Base-by-base conservation (phyloP, 1,140 invertebrate genomes). In the Drosophila arawakana region DNA sequence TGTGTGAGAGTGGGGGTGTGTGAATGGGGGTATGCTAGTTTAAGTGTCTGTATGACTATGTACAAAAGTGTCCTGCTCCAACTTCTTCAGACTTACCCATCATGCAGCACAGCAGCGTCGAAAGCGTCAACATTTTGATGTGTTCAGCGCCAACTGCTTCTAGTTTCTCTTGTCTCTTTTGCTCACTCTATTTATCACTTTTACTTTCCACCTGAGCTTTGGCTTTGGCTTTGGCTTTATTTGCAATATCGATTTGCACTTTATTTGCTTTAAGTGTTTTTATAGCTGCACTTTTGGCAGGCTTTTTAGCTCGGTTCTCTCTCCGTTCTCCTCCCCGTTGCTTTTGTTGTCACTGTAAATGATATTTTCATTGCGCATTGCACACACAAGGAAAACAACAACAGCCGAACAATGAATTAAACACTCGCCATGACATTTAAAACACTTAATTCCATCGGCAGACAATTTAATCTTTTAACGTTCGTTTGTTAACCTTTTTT, bases 391-490 rank as follows among this genome's bases (percentile, higher is more conserved):
- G 50, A 11, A 47, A 50, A 60, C 55, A 59, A 13, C 34, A 15
- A 50, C 35, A 34, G 25, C 10, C 44, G 52, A 37, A 3, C 15
- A 37, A 76, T 89, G 84, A 88, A 88, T 88, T 88, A 88, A 88
- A 89, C 84, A 89, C 80, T 89, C 79, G 80, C 76, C 82, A 78
- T 89, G 83, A 88, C 83, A 88, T 88, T 88, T 88, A 88, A 88
- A 88, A 88, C 83, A 88, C 83, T 88, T 88, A 88, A 88, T 88
- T 80, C 86, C 83, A 88, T 80, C 66, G 80, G 67, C 84, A 88
- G 83, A 88, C 83, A 88, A 80, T 88, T 88, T 88, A 88, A 88
- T 88, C 84, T 78, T 83, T 88, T 83, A 88, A 89, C 80, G 77
- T 80, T 88, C 70, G 84, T 89, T 89, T 80, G 84, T 83, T 80